These are phyloP conservation scores for Poliocrania exsul DNA, from an alignment of 2,797 vertebrate genomes.

Conservation along the genomic window DNA sequence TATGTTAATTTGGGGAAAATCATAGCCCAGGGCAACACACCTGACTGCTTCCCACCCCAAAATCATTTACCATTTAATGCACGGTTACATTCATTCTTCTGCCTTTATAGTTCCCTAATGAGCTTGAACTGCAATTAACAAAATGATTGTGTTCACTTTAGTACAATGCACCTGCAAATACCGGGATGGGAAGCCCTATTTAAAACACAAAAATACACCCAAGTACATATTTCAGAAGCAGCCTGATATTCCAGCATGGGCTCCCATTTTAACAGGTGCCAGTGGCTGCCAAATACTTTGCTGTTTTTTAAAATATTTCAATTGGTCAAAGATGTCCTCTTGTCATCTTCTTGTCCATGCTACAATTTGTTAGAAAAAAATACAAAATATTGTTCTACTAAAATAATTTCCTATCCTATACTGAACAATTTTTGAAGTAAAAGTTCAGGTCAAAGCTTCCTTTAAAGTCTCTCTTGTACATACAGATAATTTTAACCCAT, in stretches of 20 bases:
- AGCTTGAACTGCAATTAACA: conserved; percentile 74
- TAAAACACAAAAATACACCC: conserved; percentile 25
- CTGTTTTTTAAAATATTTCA: background rate
- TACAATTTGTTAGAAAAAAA: background rate
- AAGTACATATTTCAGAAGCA: background rate
- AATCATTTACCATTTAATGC: conserved; percentile 73
- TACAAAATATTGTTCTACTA: background rate
- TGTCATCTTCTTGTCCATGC: background rate
- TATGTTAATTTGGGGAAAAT: conserved; percentile 70
- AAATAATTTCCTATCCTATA: background rate
- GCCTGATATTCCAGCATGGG: background rate
- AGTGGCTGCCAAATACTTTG: background rate
- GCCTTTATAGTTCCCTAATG: conserved; percentile 72
- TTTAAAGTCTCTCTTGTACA: background rate
- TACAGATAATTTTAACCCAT: background rate
- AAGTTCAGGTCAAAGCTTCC: background rate
- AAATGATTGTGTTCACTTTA: conserved; percentile 70
- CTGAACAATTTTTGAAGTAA: background rate
- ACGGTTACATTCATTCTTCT: conserved; percentile 71
- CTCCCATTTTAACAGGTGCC: conserved; percentile 6
- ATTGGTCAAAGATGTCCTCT: background rate
- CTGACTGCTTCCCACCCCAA: conserved; percentile 68
- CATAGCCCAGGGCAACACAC: conserved; percentile 64
- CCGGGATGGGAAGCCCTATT: conserved; percentile 56
- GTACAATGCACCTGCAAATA: conserved; percentile 69